Evolutionary conservation across 2,888 invertebrate species (phyloP).

Genomic region (Eristalis arbustorum): DNA sequence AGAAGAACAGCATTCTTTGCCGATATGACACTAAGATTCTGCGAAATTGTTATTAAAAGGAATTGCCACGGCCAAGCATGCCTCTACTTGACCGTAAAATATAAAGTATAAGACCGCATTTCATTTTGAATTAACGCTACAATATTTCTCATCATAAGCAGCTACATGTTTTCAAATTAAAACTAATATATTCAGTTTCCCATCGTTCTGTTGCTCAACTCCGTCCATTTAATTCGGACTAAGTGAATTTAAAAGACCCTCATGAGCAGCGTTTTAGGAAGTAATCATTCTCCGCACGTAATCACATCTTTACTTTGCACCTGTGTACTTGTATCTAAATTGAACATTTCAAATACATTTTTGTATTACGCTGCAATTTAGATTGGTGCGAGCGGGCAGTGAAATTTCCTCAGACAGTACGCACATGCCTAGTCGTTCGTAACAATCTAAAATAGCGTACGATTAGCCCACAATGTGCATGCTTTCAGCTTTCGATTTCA

Average conservation of each 20-base stretch:
- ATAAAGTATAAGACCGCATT: too few relatives aligned
- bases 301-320: slow-evolving; percentile 42
- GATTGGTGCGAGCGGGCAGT: slow-evolving; percentile 21
- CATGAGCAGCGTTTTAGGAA: neutral
- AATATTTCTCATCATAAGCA: too few relatives aligned
- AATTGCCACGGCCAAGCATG: too few relatives aligned
- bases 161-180: too few relatives aligned
- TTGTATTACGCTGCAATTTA: slow-evolving; percentile 35
- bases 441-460: slow-evolving; percentile 13
- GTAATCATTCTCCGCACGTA: slow-evolving; percentile 44
- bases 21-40: too few relatives aligned
- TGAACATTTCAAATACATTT: slow-evolving; percentile 15
- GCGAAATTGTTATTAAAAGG: too few relatives aligned
- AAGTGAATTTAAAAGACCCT: slow-evolving; percentile 5
- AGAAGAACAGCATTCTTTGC: too few relatives aligned
- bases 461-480: slow-evolving; percentile 39
- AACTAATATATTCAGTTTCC: too few relatives aligned
- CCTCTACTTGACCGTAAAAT: too few relatives aligned
- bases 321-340: neutral
- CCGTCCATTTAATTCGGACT: neutral
- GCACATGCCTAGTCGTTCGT: neutral
- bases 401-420: slow-evolving; percentile 31
- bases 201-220: neutral
- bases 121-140: too few relatives aligned
- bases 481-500: slow-evolving; percentile 61